phyloP scores from a whole-genome alignment of 2,888 invertebrate species.

The Ectobius pallidus region DNA sequence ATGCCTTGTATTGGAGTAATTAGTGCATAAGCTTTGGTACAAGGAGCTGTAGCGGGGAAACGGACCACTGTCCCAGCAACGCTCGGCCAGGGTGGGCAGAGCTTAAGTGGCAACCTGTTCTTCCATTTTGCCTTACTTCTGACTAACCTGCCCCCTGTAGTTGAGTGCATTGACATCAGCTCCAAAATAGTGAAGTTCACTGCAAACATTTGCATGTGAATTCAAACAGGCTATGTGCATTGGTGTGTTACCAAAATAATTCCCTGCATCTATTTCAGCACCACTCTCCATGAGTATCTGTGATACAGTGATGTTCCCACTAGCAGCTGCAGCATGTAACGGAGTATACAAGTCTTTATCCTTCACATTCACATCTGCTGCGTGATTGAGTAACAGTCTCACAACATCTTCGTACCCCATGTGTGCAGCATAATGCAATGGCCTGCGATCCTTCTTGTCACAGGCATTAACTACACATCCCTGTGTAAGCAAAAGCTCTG shows the following conservation, averaged over 20 bases:
- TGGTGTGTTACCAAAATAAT: constrained; percentile 64
- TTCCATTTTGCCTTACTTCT: too few relatives aligned
- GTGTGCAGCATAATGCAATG: constrained; percentile 67
- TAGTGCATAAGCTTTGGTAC: too few relatives aligned
- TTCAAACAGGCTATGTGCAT: constrained; percentile 66
- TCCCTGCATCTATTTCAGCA: constrained; percentile 63
- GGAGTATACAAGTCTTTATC: constrained; percentile 64
- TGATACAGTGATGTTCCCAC: constrained; percentile 57
- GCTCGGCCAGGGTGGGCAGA: too few relatives aligned
- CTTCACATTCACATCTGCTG: constrained; percentile 59
- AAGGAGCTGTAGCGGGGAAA: too few relatives aligned
- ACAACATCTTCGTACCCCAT: constrained; percentile 61
- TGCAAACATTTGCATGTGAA: constrained; percentile 62
- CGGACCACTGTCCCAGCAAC: too few relatives aligned
- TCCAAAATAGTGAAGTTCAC: constrained; percentile 58
- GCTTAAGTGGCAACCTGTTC: too few relatives aligned
- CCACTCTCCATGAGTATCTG: constrained; percentile 59
- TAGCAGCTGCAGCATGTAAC: constrained; percentile 65
- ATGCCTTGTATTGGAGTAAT: too few relatives aligned
- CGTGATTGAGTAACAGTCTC: constrained; percentile 54
- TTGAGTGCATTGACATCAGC: constrained; percentile 62
- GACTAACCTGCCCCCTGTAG: constrained; percentile 58
- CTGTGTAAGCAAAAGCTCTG: constrained; percentile 59
- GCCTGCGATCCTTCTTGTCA: constrained; percentile 66
- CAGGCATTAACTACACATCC: constrained; percentile 65